Evolutionary conservation across 2,888 invertebrate species (phyloP).

Genomic region (Taenaris catops): DNA sequence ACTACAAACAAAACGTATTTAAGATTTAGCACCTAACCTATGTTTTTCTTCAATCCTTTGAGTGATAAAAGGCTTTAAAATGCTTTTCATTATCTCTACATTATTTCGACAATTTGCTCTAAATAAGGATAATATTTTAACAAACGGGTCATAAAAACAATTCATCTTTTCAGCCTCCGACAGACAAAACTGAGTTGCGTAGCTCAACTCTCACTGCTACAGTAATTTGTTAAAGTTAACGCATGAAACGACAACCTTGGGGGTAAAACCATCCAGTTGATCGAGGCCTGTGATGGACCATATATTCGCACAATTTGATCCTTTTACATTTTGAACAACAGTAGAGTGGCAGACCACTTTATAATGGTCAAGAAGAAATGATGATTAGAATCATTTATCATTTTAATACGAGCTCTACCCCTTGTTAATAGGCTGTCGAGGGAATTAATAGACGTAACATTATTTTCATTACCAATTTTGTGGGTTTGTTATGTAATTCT

Average conservation of each 20-base stretch:
- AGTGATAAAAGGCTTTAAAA: no score
- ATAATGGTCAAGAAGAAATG: slow-evolving; percentile 45
- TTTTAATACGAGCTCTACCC: slow-evolving; percentile 71
- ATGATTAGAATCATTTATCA: slow-evolving; percentile 74
- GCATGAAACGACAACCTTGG: slow-evolving; percentile 49
- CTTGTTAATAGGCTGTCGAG: slow-evolving; percentile 66
- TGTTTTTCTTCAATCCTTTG: no score
- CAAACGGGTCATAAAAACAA: slow-evolving; percentile 56
- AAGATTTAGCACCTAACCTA: no score
- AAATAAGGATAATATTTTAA: slow-evolving; percentile 46
- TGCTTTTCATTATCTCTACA: no score
- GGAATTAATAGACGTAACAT: slow-evolving; percentile 70
- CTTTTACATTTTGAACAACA: slow-evolving; percentile 4
- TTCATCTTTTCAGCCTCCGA: slow-evolving; percentile 53
- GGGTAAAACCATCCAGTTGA: slow-evolving; percentile 47
- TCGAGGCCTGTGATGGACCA: slow-evolving; percentile 29
- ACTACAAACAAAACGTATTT: no score
- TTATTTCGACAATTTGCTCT: no score
- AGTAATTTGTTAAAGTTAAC: slow-evolving; percentile 75
- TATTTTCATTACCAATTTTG: slow-evolving; percentile 72
- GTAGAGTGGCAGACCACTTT: slow-evolving; percentile 26
- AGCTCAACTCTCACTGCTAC: slow-evolving; percentile 52
- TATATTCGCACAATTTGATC: slow-evolving; percentile 8
- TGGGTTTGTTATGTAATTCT: slow-evolving; percentile 38
- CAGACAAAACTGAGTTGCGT: slow-evolving; percentile 50